Evolutionary conservation across 1,140 invertebrate species (phyloP).

Genomic region (Dufourea novaeangliae): DNA sequence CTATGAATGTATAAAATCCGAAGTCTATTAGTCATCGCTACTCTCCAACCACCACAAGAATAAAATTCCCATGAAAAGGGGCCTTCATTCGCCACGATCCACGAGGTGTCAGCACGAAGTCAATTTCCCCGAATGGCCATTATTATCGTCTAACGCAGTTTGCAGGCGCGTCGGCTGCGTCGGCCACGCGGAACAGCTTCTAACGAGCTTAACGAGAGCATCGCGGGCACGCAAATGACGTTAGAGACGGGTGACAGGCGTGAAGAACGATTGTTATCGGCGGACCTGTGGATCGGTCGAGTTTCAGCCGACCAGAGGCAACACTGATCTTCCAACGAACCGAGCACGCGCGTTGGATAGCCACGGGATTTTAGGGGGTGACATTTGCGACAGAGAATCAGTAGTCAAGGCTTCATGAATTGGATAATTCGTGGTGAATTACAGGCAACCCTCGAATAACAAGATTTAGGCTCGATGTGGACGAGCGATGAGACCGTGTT

Average conservation of each 20-base stretch:
- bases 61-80: too few relatives aligned
- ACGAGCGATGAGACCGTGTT: too few relatives aligned
- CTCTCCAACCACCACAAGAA: too few relatives aligned
- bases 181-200: neutral
- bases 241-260: constrained; percentile 44
- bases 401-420: constrained; percentile 37
- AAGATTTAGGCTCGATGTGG: too few relatives aligned
- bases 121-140: too few relatives aligned
- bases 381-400: constrained; percentile 49
- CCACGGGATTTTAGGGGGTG: constrained; percentile 32
- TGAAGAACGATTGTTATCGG: constrained; percentile 43
- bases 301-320: neutral
- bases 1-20: too few relatives aligned
- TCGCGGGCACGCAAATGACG: constrained; percentile 24
- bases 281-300: constrained; percentile 8
- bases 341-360: neutral
- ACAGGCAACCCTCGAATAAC: too few relatives aligned
- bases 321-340: constrained; percentile 9
- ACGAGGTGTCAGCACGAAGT: too few relatives aligned
- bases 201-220: constrained; percentile 36
- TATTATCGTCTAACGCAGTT: too few relatives aligned
- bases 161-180: too few relatives aligned
- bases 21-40: too few relatives aligned
- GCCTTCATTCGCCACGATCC: too few relatives aligned
- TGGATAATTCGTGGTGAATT: constrained; percentile 58